A percentile compares a stretch with the other conserved stretches of the same genome.
phyloP scores from a whole-genome alignment of 2,113 vertebrate genomes.

The Neofelis nebulosa region DNA sequence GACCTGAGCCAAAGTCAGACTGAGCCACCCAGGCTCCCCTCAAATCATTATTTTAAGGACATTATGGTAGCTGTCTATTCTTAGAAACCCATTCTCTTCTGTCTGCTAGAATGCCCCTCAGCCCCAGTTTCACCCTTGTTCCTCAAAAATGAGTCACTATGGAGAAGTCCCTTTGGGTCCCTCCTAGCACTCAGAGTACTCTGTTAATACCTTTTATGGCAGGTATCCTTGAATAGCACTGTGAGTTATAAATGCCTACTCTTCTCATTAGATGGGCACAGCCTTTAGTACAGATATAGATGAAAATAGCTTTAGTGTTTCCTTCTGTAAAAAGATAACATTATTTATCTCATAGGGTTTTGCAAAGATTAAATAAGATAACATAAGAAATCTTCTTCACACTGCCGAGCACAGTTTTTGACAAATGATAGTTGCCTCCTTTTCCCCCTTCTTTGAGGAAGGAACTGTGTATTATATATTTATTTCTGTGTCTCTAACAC shows the following conservation, averaged over 20 bases:
- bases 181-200: neutral
- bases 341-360: conserved; percentile 3
- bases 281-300: neutral
- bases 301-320: neutral
- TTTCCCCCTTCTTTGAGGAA: conserved; percentile 39
- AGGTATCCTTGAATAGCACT: neutral
- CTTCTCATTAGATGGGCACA: neutral
- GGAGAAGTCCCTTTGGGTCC: neutral
- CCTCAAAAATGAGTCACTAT: conserved; percentile 27
- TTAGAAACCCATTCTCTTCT: conserved; percentile 19
- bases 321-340: conserved; percentile 17
- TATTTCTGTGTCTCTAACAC: neutral
- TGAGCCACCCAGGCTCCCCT: no score
- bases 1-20: no score
- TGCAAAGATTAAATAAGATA: conserved; percentile 17
- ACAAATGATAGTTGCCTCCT: neutral
- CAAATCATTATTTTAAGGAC: conserved; percentile 24
- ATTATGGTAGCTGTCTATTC: neutral
- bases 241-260: neutral
- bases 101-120: neutral
- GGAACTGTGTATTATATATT: neutral
- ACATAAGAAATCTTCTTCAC: neutral
- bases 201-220: neutral
- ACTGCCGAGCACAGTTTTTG: neutral
- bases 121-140: neutral